Conservation (phyloP, 2,797 vertebrate species). For the Heteromormyrus szaboi region DNA sequence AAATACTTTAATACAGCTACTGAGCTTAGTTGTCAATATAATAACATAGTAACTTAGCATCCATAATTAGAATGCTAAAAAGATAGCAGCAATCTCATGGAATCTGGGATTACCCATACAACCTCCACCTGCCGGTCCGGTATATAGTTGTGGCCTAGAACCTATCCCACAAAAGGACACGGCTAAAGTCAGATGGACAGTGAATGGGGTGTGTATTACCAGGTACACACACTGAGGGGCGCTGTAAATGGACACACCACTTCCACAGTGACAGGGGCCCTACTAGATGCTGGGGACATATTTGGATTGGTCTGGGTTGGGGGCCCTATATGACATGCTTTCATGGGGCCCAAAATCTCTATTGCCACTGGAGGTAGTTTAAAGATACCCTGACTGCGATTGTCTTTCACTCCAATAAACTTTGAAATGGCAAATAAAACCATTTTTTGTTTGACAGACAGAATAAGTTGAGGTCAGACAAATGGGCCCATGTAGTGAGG, state of each 20-base stretch:
- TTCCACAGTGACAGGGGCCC: neutral
- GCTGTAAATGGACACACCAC: neutral
- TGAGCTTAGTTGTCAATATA: neutral
- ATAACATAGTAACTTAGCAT: neutral
- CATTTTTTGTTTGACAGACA: neutral
- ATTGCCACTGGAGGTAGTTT: neutral
- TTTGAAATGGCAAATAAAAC: neutral
- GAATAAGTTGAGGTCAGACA: neutral
- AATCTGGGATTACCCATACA: neutral
- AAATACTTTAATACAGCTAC: neutral
- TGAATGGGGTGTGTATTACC: neutral
- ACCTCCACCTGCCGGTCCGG: neutral
- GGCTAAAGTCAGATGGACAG: neutral
- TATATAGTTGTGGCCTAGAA: neutral
- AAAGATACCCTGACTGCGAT: neutral
- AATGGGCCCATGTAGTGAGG: neutral
- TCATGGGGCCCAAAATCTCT: neutral
- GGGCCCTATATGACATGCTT: neutral
- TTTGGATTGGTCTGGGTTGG: neutral
- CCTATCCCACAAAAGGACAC: neutral
- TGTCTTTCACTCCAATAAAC: neutral
- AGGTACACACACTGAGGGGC: neutral
- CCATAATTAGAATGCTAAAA: neutral
- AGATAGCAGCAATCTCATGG: neutral
- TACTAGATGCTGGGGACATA: neutral